A percentile compares a stretch with the other conserved stretches of the same genome.
phyloP scores from a whole-genome alignment of 2,797 vertebrate species.

The Trachops cirrhosus region DNA sequence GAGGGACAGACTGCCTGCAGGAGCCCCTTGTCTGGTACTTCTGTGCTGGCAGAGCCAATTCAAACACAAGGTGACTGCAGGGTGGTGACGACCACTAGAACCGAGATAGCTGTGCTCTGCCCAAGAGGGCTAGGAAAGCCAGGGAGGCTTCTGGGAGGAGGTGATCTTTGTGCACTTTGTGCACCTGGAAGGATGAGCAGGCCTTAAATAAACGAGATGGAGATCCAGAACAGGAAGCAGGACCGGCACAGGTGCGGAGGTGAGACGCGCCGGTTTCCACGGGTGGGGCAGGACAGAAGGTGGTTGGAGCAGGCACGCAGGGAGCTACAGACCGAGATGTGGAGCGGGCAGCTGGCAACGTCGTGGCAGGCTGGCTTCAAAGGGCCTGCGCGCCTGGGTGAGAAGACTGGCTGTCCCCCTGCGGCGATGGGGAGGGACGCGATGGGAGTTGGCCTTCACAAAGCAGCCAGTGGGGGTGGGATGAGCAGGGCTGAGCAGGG shows the following conservation, averaged over 20 bases:
- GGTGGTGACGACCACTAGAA: not conserved
- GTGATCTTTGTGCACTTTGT: not conserved
- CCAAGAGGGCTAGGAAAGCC: not conserved
- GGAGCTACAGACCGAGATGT: not conserved
- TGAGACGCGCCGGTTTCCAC: not conserved
- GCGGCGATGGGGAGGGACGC: fast-evolving
- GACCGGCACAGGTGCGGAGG: not conserved
- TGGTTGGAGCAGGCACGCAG: fast-evolving
- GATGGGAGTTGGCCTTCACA: not conserved
- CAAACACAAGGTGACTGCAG: not conserved
- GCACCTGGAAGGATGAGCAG: not conserved
- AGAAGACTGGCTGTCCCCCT: not conserved
- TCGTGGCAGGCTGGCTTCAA: not conserved
- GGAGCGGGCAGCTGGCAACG: fast-evolving
- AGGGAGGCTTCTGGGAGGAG: not conserved
- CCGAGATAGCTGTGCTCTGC: not conserved
- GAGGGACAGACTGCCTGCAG: not conserved
- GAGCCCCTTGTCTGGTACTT: not conserved
- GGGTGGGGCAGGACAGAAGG: not conserved
- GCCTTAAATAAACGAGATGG: not conserved
- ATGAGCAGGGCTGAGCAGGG: not conserved
- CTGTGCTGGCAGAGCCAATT: not conserved
- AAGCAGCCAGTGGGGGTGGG: not conserved
- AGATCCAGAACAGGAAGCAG: not conserved
- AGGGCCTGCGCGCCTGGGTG: not conserved